Conservation (phyloP, 2,113 vertebrate genomes). For the Puma concolor region DNA sequence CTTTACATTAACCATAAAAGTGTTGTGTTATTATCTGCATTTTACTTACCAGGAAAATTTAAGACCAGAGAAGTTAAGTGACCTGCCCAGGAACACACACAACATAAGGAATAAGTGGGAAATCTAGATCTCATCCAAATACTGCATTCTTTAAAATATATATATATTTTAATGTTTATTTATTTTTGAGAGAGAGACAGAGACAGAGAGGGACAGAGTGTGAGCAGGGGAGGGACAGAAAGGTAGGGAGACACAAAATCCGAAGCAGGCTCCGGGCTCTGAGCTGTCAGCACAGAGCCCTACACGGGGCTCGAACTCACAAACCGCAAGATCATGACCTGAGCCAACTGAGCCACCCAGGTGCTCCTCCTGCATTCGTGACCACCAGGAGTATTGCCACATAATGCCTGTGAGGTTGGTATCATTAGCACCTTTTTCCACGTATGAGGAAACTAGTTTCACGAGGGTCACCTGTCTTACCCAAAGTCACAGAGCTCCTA, state of each 20-base stretch:
- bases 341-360: too few species aligned
- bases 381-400: neutral
- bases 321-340: too few species aligned
- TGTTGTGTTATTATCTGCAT: neutral
- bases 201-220: too few species aligned
- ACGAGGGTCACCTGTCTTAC: neutral
- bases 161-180: too few species aligned
- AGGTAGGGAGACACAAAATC: too few species aligned
- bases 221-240: too few species aligned
- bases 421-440: neutral
- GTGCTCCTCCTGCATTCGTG: neutral
- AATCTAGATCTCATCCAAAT: neutral
- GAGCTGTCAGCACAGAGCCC: too few species aligned
- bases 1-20: neutral
- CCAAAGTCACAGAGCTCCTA: neutral
- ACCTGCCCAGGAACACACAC: neutral
- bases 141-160: too few species aligned
- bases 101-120: neutral
- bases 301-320: fast-evolving
- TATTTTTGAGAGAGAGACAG: too few species aligned
- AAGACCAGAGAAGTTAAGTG: neutral
- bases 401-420: neutral
- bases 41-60: neutral
- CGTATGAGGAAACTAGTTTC: neutral
- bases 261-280: too few species aligned